Conservation (phyloP, 2,113 vertebrate genomes). For the Rhinolophus ferrumequinum region DNA sequence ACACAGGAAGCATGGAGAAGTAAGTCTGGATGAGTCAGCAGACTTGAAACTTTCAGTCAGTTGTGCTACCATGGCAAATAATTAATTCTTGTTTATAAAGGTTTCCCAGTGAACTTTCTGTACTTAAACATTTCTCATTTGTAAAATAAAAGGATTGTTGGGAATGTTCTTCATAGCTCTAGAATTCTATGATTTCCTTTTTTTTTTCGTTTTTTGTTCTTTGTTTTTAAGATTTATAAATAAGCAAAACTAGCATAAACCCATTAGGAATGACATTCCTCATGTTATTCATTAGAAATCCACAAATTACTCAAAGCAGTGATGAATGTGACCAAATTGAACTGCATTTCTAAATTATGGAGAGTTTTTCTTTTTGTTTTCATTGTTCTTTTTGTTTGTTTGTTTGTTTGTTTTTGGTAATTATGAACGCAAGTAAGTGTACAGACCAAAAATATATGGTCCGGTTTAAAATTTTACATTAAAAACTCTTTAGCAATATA, state of each 20-base stretch:
- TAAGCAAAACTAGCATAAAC: background rate
- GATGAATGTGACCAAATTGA: background rate
- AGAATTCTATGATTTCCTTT: background rate
- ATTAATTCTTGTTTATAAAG: background rate
- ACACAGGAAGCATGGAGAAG: background rate
- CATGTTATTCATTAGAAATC: background rate
- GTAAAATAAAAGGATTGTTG: background rate
- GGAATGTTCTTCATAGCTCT: background rate
- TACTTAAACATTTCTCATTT: slow-evolving; percentile 13
- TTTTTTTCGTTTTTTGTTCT: too few species aligned
- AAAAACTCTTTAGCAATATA: background rate
- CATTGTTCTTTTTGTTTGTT: background rate
- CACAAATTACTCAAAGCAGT: background rate
- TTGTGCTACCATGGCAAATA: background rate
- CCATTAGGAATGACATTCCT: background rate
- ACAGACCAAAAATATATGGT: fast-evolving
- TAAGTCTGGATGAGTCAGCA: background rate
- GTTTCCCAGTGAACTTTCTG: background rate
- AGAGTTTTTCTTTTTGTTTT: background rate
- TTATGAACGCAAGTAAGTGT: background rate
- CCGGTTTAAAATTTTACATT: background rate
- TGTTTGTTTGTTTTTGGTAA: background rate
- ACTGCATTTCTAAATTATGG: background rate
- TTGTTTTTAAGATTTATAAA: background rate
- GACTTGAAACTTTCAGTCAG: background rate